Base-by-base conservation (phyloP, 2,888 invertebrate species). In the Calephelis perditalis region DNA sequence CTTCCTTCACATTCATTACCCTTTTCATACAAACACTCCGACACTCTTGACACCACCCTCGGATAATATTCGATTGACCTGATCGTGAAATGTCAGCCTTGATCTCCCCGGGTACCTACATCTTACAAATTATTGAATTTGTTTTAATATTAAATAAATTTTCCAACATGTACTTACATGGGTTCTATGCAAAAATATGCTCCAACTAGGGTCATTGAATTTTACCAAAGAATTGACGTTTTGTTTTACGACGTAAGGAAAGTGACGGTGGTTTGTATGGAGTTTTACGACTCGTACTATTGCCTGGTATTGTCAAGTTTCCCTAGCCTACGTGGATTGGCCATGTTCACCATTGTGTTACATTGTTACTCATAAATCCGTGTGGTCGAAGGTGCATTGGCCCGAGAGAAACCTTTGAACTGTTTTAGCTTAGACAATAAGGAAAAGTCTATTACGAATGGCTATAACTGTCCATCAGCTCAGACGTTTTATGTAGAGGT, bases 301-400 rank as follows among this genome's bases (percentile, higher is more conserved):
- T 65, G 67, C 59, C 52, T 59, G 46, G 60, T 65, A 69, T 70
- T 71, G 71, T 70, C 66, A 64, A 65, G 70, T 71, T 72, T 72
- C 69, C 70, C 69, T 67, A 59, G 59, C 65, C 57, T 62, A 63
- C 65, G 66, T 62, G 67, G 65, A 70, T 65, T 68, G 68, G 66
- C 68, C 69, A 65, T 52, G 52, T 52, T 52, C 52, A 60, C 35
- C 63, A 68, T 66, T 68, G 66, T 66, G 65, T 63, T 63, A 66
- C 66, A 64, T 67, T 68, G 67, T 68, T 64, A 57, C 61, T 59
- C 44, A 56, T 59, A 58, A 47, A 61, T 55, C 9, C 26, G 55
- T 61, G 61, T 61, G 55, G 52, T 58, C 61, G 58, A 47, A 54
- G 43, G 59, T 47, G 59, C 46, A 12, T 49, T 55, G 55, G 60